Conservation (phyloP, 2,797 vertebrate genomes). For the Myripristis murdjan region DNA sequence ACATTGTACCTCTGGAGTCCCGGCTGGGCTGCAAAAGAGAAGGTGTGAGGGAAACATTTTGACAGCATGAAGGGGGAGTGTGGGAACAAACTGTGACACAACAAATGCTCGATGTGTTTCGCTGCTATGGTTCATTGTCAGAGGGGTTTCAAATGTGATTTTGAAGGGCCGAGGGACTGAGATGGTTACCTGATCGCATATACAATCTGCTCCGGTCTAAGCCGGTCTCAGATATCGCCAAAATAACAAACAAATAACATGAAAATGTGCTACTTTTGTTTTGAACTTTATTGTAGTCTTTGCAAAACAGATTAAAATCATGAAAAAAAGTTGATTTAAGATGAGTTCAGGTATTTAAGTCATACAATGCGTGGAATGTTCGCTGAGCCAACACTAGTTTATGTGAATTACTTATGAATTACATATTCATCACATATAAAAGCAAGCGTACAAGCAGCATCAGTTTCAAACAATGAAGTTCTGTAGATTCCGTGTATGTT, state of each 20-base stretch:
- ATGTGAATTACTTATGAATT: too few relatives aligned
- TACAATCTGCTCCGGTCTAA: slow-evolving; percentile 10
- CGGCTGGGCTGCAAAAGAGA: slow-evolving; percentile 34
- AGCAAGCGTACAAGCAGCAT: not conserved
- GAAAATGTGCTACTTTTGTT: not conserved
- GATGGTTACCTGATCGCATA: slow-evolving; percentile 33
- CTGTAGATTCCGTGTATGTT: slow-evolving; percentile 17
- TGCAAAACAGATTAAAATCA: not conserved
- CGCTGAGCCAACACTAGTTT: too few relatives aligned
- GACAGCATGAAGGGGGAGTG: slow-evolving; percentile 58
- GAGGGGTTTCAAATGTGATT: slow-evolving; percentile 44
- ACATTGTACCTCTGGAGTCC: slow-evolving; percentile 46
- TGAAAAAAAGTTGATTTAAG: too few relatives aligned
- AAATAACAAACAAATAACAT: too few relatives aligned
- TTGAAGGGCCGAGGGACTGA: slow-evolving; percentile 13
- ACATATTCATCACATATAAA: not conserved
- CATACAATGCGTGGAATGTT: too few relatives aligned
- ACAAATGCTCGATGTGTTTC: slow-evolving; percentile 53
- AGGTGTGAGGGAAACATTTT: slow-evolving; percentile 54
- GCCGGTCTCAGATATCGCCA: slow-evolving; percentile 1
- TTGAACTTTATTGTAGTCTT: slow-evolving; percentile 5
- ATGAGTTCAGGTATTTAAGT: too few relatives aligned
- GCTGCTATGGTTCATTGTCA: slow-evolving; percentile 21
- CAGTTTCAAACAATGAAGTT: not conserved
- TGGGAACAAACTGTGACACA: slow-evolving; percentile 60